A percentile compares a stretch with the other conserved stretches of the same genome.
phyloP scores from a whole-genome alignment of 2,113 vertebrate species.

The Rattus norvegicus region GRCr8 NC_086029.1:90286001-90286500 shows the following conservation, averaged over 20 bases:
- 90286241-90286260: background rate
- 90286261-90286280: background rate
- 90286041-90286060: background rate
- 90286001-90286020: background rate
- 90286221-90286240: background rate
- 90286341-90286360: constrained; percentile 44
- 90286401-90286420: constrained; percentile 55
- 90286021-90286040: background rate
- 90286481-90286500: constrained; percentile 20
- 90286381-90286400: constrained; percentile 40
- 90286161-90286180: background rate
- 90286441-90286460: background rate
- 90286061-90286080: background rate
- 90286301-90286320: constrained; percentile 11
- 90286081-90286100: background rate
- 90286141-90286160: background rate
- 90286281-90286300: constrained; percentile 1
- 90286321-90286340: background rate
- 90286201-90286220: background rate
- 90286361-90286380: constrained; percentile 10
- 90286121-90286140: background rate
- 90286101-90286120: background rate
- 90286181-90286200: background rate
- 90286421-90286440: constrained; percentile 48
- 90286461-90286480: constrained; percentile 54